phyloP scores from a whole-genome alignment of 2,113 vertebrate genomes.

The Platysternon megacephalum region DNA sequence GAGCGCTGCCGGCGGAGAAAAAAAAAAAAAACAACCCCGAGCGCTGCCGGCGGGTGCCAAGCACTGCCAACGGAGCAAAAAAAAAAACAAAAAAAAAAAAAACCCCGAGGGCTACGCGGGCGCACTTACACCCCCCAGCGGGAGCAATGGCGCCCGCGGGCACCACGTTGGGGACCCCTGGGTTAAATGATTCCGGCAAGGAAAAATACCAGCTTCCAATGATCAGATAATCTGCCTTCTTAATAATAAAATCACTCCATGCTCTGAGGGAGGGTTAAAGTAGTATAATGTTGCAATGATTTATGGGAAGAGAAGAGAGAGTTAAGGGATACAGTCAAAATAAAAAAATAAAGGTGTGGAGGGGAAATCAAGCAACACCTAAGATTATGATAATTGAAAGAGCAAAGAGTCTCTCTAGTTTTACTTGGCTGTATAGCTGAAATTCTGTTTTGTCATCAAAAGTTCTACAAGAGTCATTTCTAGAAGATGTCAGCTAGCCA shows the following conservation, averaged over 20 bases:
- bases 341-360: background rate
- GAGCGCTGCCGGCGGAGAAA: no score
- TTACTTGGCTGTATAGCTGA: background rate
- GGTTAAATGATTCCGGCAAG: background rate
- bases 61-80: no score
- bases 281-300: background rate
- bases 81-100: no score
- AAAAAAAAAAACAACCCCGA: no score
- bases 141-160: no score
- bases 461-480: background rate
- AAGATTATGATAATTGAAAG: conserved; percentile 26
- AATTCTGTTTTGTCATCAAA: background rate
- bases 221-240: background rate
- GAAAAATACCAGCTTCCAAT: background rate
- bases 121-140: no score
- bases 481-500: fast-evolving
- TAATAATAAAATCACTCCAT: background rate
- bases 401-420: background rate
- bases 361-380: background rate
- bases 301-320: background rate
- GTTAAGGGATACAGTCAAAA: background rate
- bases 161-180: no score
- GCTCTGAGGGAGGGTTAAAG: background rate
- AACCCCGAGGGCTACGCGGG: no score
- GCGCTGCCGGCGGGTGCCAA: no score